phyloP scores from a whole-genome alignment of 2,113 vertebrate species.

The Callopanchax toddi region DNA sequence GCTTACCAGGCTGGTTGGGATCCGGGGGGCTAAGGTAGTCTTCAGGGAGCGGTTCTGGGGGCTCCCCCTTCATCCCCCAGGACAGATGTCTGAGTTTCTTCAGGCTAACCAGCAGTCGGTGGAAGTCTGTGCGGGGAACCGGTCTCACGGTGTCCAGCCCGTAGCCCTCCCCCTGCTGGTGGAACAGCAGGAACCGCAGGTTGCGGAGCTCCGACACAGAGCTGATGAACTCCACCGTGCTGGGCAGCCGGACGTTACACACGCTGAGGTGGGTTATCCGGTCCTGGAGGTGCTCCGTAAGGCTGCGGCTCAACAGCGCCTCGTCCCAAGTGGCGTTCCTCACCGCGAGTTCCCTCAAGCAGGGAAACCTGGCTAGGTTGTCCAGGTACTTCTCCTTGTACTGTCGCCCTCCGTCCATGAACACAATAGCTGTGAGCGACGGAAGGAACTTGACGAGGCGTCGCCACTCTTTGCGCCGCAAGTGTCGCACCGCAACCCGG shows the following conservation, averaged over 20 bases:
- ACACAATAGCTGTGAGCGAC: constrained; percentile 56
- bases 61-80: constrained; percentile 72
- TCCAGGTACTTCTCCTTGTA: constrained; percentile 66
- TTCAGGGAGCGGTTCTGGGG: constrained; percentile 50
- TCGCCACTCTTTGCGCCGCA: constrained; percentile 69
- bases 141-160: constrained; percentile 62
- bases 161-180: constrained; percentile 63
- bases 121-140: constrained; percentile 57
- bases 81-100: constrained; percentile 57
- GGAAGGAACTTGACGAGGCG: constrained; percentile 65
- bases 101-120: constrained; percentile 50
- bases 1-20: constrained; percentile 43
- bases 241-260: constrained; percentile 62
- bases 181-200: constrained; percentile 65
- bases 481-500: constrained; percentile 54
- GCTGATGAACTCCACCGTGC: constrained; percentile 43
- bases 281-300: constrained; percentile 45
- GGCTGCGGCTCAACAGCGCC: constrained; percentile 29
- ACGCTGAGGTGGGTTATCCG: constrained; percentile 62
- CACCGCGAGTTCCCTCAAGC: constrained; percentile 45
- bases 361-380: constrained; percentile 40
- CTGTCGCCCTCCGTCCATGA: constrained; percentile 56
- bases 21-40: constrained; percentile 63
- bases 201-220: constrained; percentile 44
- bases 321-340: constrained; percentile 61